Base-by-base conservation (phyloP, 53 echinoderm and acorn worm genomes). In the Holothuria scabra region DNA sequence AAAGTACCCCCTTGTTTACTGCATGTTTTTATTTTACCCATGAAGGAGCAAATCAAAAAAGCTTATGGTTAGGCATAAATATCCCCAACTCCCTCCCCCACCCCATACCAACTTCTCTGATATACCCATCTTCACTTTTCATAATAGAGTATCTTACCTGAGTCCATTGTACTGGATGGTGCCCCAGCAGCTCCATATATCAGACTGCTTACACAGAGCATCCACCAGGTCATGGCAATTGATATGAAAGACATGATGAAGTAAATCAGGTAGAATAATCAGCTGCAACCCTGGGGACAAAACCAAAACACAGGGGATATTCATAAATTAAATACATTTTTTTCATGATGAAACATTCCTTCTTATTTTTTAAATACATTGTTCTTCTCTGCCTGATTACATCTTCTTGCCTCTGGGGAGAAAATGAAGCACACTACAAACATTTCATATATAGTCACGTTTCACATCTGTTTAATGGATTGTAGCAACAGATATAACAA, bases 141-240 rank as follows among this genome's bases (percentile, higher is more conserved):
- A 65, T 8, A 21, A 21, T 65, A 8, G 16, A 28, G 28, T 65
- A 20, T 9, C 16, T 68, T 68, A 68, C 68, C 68, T 35, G 34
- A 35, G 41, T 68, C 68, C 34, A 22, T 4, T 68, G 34, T n/a
- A 68, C 37, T 68, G 37, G 68, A 68, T 34, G 68, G 68, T 68
- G 68, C 68, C 22, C 68, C 68, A 2, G 29, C 1, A n/a, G 41
- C 68, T 37, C 44, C 44, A 34, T 68, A 23, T 23, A 60, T 23
- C 12, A 68, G 9, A n/a, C 35, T 33, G 21, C 13, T 16, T 10
- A 68, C 22, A 14, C 21, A 8, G 4, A 68, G 68, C 35, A 68
- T 38, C 68, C 34, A 26, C 33, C 68, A 68, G 41, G 41, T 41
- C 41, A 41, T 41, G 41, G 41, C 41, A 41, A 41, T 41, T 8